Evolutionary conservation across 1,140 invertebrate genomes (phyloP).

Genomic region (Solenopsis fugax): DNA sequence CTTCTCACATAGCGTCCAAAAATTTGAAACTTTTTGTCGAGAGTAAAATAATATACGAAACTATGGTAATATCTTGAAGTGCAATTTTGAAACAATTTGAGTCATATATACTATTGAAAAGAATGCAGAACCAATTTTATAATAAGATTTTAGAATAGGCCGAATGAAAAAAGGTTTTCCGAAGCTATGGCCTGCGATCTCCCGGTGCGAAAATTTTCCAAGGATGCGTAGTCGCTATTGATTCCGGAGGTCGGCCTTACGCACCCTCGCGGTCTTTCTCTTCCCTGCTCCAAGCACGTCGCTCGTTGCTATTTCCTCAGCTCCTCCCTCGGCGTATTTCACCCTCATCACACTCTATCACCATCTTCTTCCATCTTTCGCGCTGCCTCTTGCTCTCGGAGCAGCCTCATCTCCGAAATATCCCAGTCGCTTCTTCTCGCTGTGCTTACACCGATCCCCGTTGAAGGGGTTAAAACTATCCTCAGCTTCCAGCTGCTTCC

Average conservation of each 20-base stretch:
- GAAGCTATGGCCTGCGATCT: slow-evolving; percentile 57
- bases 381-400: slow-evolving; percentile 52
- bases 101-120: background rate
- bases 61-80: background rate
- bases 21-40: background rate
- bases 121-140: background rate
- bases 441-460: slow-evolving; percentile 62
- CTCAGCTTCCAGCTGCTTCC: slow-evolving; percentile 55
- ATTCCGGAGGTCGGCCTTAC: slow-evolving; percentile 78
- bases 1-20: background rate
- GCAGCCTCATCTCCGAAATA: slow-evolving; percentile 71
- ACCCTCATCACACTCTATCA: slow-evolving; percentile 41
- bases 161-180: background rate
- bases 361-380: slow-evolving; percentile 62
- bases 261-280: slow-evolving; percentile 71
- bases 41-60: background rate
- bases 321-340: slow-evolving; percentile 47
- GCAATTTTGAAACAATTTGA: background rate
- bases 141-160: too few relatives aligned
- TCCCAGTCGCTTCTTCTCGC: slow-evolving; percentile 59
- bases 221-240: slow-evolving; percentile 82
- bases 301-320: slow-evolving; percentile 42
- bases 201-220: slow-evolving; percentile 80
- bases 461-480: slow-evolving; percentile 69
- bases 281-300: slow-evolving; percentile 18